These are phyloP conservation scores for Holothuria glaberrima DNA, from an alignment of 35 echinoderm and acorn worm genomes.

Conservation along the genomic window DNA sequence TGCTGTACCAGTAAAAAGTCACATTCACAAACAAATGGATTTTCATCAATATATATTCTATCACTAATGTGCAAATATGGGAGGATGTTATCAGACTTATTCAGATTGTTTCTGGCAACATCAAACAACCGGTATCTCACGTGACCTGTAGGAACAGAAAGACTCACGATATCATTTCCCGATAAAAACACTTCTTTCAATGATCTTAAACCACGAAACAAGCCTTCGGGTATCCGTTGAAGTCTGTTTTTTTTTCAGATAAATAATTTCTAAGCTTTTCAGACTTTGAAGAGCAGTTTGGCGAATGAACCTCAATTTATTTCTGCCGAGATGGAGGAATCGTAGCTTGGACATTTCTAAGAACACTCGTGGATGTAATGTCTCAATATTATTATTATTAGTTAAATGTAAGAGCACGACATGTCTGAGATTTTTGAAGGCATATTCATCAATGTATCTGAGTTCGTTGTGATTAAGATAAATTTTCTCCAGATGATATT, in stretches of 20 bases:
- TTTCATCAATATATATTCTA: not conserved
- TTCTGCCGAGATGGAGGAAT: not conserved
- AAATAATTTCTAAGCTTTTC: not conserved
- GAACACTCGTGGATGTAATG: not conserved
- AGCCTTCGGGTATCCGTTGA: not conserved
- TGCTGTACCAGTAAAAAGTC: not conserved
- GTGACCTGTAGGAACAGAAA: not conserved
- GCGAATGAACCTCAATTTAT: not conserved
- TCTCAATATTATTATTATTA: not conserved
- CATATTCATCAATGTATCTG: not conserved
- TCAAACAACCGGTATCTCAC: not conserved
- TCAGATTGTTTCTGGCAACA: not conserved
- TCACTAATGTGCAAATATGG: not conserved
- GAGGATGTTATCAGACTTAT: not conserved
- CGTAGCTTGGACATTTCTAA: not conserved
- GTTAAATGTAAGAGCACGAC: not conserved
- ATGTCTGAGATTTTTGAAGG: not conserved
- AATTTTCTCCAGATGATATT: not conserved
- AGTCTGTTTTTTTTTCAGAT: not conserved
- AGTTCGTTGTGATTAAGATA: conserved; percentile 4
- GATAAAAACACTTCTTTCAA: not conserved
- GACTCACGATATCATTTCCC: not conserved
- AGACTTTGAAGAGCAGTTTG: not conserved
- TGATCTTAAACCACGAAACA: conserved; percentile 19
- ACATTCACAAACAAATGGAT: conserved; percentile 8